phyloP scores from a whole-genome alignment of 2,113 vertebrate species.

The Sus scrofa region DNA sequence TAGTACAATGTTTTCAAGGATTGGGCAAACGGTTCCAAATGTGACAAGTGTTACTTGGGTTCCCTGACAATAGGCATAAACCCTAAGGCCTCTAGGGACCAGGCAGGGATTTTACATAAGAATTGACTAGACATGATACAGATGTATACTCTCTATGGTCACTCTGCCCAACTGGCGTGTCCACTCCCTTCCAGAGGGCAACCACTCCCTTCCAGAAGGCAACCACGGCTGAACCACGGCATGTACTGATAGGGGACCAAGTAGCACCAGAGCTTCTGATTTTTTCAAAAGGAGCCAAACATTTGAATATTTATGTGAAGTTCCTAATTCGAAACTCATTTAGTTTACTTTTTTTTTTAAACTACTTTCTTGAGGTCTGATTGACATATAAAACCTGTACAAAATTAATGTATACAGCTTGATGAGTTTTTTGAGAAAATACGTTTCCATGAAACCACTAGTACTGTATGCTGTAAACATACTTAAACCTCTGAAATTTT shows the following conservation, averaged over 20 bases:
- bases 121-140: neutral
- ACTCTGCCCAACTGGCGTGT: neutral
- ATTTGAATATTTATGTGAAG: slow-evolving; percentile 13
- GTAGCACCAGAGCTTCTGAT: neutral
- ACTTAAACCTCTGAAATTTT: neutral
- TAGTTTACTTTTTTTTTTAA: slow-evolving; percentile 10
- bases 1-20: neutral
- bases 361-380: neutral
- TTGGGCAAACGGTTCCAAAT: neutral
- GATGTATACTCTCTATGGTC: neutral
- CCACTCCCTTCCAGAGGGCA: neutral
- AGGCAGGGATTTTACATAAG: neutral
- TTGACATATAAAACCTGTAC: neutral
- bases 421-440: neutral
- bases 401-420: neutral
- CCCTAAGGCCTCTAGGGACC: neutral
- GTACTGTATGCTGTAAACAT: neutral
- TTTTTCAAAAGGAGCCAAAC: slow-evolving; percentile 9
- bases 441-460: neutral
- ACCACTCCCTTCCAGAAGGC: neutral
- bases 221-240: neutral
- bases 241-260: accelerated
- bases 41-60: neutral
- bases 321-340: slow-evolving; percentile 11
- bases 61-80: neutral